These are phyloP conservation scores for Meleagris gallopavo DNA, from an alignment of 2,113 vertebrate species.

Conservation along the genomic window DNA sequence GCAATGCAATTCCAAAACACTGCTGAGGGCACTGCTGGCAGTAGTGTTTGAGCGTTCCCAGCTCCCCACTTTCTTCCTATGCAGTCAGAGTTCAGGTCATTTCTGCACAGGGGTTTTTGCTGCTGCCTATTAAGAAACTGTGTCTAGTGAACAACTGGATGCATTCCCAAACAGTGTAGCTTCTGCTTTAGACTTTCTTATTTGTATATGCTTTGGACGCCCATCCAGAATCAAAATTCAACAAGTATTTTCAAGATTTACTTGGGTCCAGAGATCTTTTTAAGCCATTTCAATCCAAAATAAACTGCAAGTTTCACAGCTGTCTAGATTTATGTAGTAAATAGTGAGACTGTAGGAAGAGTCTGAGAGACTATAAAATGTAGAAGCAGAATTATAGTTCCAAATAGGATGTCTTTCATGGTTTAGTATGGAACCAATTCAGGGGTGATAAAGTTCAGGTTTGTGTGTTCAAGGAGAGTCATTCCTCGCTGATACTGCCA, in stretches of 20 bases:
- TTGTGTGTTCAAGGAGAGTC: background rate
- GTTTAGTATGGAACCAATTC: background rate
- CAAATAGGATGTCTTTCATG: background rate
- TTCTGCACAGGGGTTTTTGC: background rate
- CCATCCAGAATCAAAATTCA: background rate
- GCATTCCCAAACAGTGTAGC: background rate
- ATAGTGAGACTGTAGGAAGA: background rate
- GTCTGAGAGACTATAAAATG: background rate
- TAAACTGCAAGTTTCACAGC: background rate
- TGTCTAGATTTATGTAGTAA: background rate
- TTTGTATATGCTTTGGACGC: background rate
- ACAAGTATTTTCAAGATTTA: background rate
- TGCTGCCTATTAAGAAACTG: background rate
- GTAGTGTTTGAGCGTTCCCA: background rate
- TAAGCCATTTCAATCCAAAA: background rate
- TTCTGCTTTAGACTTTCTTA: background rate
- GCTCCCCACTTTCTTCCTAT: background rate
- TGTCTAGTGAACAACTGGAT: background rate
- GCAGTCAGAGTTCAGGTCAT: background rate
- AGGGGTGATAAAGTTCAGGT: background rate
- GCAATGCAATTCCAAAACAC: background rate
- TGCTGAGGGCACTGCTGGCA: background rate
- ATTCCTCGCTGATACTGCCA: background rate
- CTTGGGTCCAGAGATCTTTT: background rate
- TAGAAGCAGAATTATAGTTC: background rate